Conservation (phyloP, 2,888 invertebrate species). For the Byasa hedistus region DNA sequence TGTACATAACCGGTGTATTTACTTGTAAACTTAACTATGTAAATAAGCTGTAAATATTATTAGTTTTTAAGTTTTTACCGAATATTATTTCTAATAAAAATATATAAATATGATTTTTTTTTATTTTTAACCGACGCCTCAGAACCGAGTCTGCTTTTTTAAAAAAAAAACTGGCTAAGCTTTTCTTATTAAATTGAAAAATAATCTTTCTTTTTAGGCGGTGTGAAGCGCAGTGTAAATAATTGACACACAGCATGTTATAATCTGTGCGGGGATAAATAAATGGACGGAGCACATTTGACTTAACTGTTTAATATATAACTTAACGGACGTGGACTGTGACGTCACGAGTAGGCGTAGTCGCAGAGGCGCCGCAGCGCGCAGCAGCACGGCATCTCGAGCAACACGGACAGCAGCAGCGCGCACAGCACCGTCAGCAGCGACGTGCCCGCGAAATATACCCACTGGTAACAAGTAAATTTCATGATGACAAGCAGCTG, state of each 20-base stretch:
- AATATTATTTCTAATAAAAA: conserved; percentile 36
- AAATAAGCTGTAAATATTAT: conserved; percentile 68
- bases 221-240: no score
- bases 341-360: conserved; percentile 43
- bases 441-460: conserved; percentile 74
- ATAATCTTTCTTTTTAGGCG: no score
- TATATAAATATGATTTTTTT: not conserved
- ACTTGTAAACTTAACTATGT: conserved; percentile 43
- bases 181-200: no score
- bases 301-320: not conserved
- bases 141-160: no score
- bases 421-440: conserved; percentile 63
- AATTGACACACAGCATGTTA: no score
- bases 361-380: conserved; percentile 74
- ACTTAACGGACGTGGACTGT: not conserved
- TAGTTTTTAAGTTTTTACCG: conserved; percentile 44
- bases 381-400: conserved; percentile 81
- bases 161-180: no score
- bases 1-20: conserved; percentile 32
- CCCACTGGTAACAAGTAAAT: conserved; percentile 54
- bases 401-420: conserved; percentile 73
- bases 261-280: no score
- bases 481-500: no score
- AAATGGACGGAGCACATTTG: not conserved
- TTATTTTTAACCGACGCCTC: no score